A percentile compares a stretch with the other conserved stretches of the same genome.
phyloP scores from a whole-genome alignment of 2,797 vertebrate species.

The Enteromius argenteus region DNA sequence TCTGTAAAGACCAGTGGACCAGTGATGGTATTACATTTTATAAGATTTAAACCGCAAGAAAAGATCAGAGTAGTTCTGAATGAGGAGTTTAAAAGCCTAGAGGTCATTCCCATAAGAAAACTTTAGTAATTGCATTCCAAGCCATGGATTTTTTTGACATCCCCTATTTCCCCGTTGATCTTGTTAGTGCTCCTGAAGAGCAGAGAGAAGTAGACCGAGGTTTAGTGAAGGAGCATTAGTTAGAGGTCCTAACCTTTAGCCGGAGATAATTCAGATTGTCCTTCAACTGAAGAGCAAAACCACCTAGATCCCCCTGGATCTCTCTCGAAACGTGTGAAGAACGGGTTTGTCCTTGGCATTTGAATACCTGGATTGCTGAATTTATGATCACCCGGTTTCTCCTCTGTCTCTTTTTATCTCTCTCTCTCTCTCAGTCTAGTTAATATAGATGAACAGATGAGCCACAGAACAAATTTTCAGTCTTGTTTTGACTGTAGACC shows the following conservation, averaged over 20 bases:
- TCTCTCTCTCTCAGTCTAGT: background rate
- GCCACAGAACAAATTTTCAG: background rate
- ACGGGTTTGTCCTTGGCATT: slow-evolving; percentile 19
- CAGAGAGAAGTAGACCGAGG: background rate
- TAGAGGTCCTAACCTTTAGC: slow-evolving; percentile 48
- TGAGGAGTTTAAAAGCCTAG: slow-evolving; percentile 34
- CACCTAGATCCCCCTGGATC: slow-evolving; percentile 26
- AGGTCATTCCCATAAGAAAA: slow-evolving; percentile 35
- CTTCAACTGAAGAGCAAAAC: slow-evolving; percentile 49
- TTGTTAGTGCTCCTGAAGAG: slow-evolving; percentile 33
- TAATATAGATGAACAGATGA: slow-evolving; percentile 6
- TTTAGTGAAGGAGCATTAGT: slow-evolving; percentile 31
- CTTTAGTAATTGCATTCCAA: slow-evolving; percentile 34
- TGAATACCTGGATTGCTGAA: background rate
- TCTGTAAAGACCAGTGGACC: background rate
- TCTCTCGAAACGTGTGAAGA: slow-evolving; percentile 38
- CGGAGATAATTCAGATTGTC: slow-evolving; percentile 58
- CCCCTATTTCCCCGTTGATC: slow-evolving; percentile 44
- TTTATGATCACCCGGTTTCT: slow-evolving; percentile 1
- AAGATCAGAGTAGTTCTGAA: slow-evolving; percentile 40
- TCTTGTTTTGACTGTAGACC: background rate
- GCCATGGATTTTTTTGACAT: slow-evolving; percentile 10
- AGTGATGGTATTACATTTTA: background rate
- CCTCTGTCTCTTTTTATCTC: background rate
- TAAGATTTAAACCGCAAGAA: slow-evolving; percentile 14